phyloP scores from a whole-genome alignment of 2,113 vertebrate genomes.

The Uropsilus gracilis region DNA sequence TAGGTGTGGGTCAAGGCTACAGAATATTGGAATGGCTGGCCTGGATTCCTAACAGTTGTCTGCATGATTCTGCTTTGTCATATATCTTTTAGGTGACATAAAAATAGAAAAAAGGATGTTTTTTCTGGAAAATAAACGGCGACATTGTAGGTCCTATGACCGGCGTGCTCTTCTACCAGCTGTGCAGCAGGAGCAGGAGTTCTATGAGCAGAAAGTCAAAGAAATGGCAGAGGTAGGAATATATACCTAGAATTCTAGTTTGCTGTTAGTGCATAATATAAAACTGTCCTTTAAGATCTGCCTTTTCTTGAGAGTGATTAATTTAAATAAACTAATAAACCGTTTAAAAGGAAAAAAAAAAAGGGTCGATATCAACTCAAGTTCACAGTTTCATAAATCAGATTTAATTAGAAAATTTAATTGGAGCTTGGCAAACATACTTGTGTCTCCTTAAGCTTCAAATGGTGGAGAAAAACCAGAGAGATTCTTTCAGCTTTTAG shows the following conservation, averaged over 20 bases:
- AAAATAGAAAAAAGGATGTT: conserved; percentile 96
- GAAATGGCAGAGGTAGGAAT: conserved; percentile 95
- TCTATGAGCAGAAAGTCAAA: conserved; percentile 97
- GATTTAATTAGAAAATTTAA: background rate
- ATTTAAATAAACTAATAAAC: background rate
- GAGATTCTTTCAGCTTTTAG: background rate
- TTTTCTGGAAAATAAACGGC: conserved; percentile 95
- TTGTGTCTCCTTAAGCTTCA: background rate
- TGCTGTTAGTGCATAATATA: background rate
- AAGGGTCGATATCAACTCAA: background rate
- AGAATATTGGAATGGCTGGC: background rate
- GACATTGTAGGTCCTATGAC: conserved; percentile 91
- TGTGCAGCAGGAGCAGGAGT: conserved; percentile 91
- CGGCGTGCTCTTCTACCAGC: conserved; percentile 89
- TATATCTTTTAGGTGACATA: conserved; percentile 87
- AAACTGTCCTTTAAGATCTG: background rate
- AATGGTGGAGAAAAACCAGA: background rate
- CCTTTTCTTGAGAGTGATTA: background rate
- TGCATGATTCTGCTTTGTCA: conserved; percentile 44
- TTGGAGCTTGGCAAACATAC: background rate
- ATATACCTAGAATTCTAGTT: background rate
- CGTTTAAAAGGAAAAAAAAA: conserved; percentile 10
- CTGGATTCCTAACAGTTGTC: background rate
- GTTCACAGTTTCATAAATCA: background rate
- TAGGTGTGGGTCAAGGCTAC: fast-evolving